Conservation (phyloP, 2,888 invertebrate genomes). For the Epinotia brunnichana region DNA sequence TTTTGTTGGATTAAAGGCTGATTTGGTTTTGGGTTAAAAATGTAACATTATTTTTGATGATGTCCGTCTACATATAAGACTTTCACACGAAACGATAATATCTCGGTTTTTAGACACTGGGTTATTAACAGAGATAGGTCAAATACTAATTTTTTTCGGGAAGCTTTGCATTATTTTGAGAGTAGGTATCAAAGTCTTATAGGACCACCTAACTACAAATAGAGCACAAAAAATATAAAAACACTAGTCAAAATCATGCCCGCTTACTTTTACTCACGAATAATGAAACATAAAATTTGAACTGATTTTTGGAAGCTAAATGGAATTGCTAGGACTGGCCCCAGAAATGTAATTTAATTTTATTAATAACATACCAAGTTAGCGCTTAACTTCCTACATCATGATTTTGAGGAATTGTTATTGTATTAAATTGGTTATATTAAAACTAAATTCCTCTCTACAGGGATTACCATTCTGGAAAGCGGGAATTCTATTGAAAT, state of each 20-base stretch:
- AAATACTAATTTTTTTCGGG: too few species aligned
- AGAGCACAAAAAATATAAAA: too few species aligned
- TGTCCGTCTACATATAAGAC: not conserved
- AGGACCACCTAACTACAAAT: too few species aligned
- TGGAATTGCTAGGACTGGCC: not conserved
- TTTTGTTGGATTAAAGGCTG: slow-evolving; percentile 4
- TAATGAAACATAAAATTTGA: not conserved
- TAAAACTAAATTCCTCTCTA: slow-evolving; percentile 29
- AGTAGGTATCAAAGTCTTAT: too few species aligned
- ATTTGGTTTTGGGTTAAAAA: slow-evolving; percentile 12
- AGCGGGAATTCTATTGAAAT: slow-evolving; percentile 37
- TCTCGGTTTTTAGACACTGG: too few species aligned
- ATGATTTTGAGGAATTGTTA: not conserved
- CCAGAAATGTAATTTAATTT: not conserved
- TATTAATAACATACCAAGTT: slow-evolving; percentile 4
- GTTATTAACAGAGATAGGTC: too few species aligned
- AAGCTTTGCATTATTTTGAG: too few species aligned
- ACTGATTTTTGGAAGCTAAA: not conserved
- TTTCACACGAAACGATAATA: too few species aligned
- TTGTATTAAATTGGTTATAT: slow-evolving; percentile 29
- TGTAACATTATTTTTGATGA: not conserved
- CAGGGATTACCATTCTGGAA: slow-evolving; percentile 12
- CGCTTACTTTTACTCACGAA: not conserved
- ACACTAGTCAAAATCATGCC: too few species aligned
- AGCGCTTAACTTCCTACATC: not conserved